Evolutionary conservation across 2,113 vertebrate genomes (phyloP).

Genomic region (Psammodynastes pulverulentus): DNA sequence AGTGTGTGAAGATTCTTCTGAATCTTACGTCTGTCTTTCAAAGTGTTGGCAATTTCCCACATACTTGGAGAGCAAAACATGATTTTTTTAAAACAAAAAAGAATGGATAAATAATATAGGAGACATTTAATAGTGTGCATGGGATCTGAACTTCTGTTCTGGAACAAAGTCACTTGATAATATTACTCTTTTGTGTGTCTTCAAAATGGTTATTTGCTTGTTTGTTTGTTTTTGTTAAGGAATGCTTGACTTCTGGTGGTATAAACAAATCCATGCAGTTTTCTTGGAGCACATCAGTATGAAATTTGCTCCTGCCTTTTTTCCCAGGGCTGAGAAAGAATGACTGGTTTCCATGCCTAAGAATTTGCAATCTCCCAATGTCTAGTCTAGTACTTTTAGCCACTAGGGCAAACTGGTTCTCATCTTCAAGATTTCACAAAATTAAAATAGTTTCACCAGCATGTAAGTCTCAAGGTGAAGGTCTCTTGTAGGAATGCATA

Average conservation of each 20-base stretch:
- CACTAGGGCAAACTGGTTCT: background rate
- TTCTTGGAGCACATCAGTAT: background rate
- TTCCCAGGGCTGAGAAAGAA: background rate
- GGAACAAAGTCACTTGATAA: background rate
- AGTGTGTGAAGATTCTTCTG: background rate
- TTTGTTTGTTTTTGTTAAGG: background rate
- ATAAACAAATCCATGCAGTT: background rate
- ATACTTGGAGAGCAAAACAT: background rate
- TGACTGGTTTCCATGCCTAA: background rate
- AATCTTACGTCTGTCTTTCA: background rate
- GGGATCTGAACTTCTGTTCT: background rate
- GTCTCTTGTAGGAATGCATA: background rate
- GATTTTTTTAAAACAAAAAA: background rate
- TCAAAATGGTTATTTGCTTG: background rate
- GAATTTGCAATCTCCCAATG: background rate
- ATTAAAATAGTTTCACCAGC: background rate
- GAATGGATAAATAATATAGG: background rate
- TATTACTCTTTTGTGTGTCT: background rate
- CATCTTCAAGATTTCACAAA: background rate
- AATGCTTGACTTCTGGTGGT: background rate
- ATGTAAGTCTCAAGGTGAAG: background rate
- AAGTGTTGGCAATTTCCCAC: background rate
- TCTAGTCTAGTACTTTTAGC: background rate
- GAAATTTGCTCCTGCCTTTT: background rate
- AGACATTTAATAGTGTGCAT: background rate